Percentiles rank a stretch among this genome's conserved stretches.
These are phyloP conservation scores for Nymphalis c-album DNA, from an alignment of 2,888 invertebrate species.

Conservation along the genomic window DNA sequence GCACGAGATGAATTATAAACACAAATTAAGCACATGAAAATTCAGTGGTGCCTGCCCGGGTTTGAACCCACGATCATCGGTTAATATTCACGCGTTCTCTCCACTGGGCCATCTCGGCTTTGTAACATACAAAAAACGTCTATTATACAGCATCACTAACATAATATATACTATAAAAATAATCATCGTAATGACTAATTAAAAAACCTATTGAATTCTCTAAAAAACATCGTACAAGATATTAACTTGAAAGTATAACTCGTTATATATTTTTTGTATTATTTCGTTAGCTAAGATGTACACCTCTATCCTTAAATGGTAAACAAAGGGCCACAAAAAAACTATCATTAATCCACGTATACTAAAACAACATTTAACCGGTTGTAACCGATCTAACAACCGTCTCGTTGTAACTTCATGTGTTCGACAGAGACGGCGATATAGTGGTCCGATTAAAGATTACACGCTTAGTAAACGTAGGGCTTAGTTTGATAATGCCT, in stretches of 20 bases:
- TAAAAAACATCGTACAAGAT: neutral
- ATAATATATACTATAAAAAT: too few species aligned
- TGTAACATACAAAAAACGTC: too few species aligned
- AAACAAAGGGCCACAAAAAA: constrained; percentile 5
- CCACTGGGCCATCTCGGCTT: too few species aligned
- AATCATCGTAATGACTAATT: too few species aligned
- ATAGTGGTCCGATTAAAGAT: constrained; percentile 5
- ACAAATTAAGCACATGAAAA: too few species aligned
- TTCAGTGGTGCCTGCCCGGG: too few species aligned
- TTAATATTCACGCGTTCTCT: too few species aligned
- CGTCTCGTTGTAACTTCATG: neutral
- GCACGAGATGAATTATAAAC: too few species aligned
- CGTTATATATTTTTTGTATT: neutral
- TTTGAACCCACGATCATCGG: too few species aligned
- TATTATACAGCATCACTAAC: too few species aligned
- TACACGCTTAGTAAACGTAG: constrained; percentile 13
- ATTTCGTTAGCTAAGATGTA: neutral
- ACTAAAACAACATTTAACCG: constrained; percentile 12
- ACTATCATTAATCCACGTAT: constrained; percentile 1
- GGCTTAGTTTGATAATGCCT: constrained; percentile 12
- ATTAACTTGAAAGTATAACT: neutral
- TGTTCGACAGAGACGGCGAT: neutral
- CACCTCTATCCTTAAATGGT: neutral
- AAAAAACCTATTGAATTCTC: neutral
- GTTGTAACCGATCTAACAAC: constrained; percentile 8